phyloP scores from a whole-genome alignment of 2,113 vertebrate genomes.

The Chaenocephalus aceratus region DNA sequence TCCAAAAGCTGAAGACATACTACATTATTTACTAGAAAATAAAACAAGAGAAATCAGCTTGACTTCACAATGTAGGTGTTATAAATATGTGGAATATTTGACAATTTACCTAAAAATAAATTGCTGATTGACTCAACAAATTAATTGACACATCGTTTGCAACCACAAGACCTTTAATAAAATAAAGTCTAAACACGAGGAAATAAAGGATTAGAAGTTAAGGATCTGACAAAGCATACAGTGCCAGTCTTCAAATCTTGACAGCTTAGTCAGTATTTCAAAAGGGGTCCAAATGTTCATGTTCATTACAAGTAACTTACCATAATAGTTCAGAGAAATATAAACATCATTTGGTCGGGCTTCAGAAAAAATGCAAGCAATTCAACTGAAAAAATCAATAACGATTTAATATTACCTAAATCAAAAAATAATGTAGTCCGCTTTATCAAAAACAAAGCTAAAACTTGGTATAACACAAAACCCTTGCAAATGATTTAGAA shows the following conservation, averaged over 20 bases:
- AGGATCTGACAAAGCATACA: background rate
- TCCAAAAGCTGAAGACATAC: background rate
- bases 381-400: background rate
- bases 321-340: too few species aligned
- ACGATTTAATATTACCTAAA: background rate
- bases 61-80: too few species aligned
- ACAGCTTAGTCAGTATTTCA: background rate
- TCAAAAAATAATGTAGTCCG: background rate
- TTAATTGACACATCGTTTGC: background rate
- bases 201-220: background rate
- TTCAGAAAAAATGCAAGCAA: background rate
- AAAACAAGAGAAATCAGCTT: too few species aligned
- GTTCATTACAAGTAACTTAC: too few species aligned
- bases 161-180: conserved; percentile 8
- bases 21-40: too few species aligned
- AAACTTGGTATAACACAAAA: background rate
- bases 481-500: conserved; percentile 28
- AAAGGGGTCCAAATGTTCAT: background rate
- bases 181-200: conserved; percentile 5
- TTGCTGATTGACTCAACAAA: background rate
- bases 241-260: background rate
- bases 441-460: conserved; percentile 18
- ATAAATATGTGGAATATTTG: too few species aligned
- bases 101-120: background rate
- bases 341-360: background rate